Conservation (phyloP, 2,113 vertebrate species). For the Perccottus glenii region DNA sequence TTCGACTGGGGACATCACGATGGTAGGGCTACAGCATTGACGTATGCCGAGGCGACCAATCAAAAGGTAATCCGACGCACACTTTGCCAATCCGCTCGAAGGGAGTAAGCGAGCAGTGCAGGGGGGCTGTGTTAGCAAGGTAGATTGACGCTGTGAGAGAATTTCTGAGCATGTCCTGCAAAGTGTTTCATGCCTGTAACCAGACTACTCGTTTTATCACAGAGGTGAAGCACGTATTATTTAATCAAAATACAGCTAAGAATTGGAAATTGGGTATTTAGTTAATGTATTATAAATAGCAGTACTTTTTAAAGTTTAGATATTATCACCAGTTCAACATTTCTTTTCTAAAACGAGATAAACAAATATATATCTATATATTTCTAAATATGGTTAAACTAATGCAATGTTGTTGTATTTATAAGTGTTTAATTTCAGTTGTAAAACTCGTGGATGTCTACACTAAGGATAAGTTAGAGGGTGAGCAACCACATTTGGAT, state of each 20-base stretch:
- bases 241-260: background rate
- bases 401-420: slow-evolving; percentile 3
- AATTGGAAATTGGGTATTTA: background rate
- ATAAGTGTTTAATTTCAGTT: slow-evolving; percentile 6
- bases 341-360: background rate
- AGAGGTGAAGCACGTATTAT: background rate
- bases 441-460: background rate
- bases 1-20: slow-evolving; percentile 55
- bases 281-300: background rate
- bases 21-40: slow-evolving; percentile 50
- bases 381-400: slow-evolving; percentile 1
- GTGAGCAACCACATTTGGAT: slow-evolving; percentile 46
- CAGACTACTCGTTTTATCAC: background rate
- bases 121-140: slow-evolving; percentile 62
- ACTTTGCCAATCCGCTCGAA: slow-evolving; percentile 65
- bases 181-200: slow-evolving; percentile 18
- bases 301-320: background rate
- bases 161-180: slow-evolving; percentile 46
- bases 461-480: slow-evolving; percentile 35
- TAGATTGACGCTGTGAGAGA: slow-evolving; percentile 78
- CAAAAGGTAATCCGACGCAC: slow-evolving; percentile 35
- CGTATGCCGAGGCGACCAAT: slow-evolving; percentile 67
- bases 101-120: slow-evolving; percentile 22
- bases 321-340: background rate
- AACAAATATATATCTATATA: background rate